Evolutionary conservation across 2,888 invertebrate species (phyloP).

Genomic region (Polymixis flavicincta): DNA sequence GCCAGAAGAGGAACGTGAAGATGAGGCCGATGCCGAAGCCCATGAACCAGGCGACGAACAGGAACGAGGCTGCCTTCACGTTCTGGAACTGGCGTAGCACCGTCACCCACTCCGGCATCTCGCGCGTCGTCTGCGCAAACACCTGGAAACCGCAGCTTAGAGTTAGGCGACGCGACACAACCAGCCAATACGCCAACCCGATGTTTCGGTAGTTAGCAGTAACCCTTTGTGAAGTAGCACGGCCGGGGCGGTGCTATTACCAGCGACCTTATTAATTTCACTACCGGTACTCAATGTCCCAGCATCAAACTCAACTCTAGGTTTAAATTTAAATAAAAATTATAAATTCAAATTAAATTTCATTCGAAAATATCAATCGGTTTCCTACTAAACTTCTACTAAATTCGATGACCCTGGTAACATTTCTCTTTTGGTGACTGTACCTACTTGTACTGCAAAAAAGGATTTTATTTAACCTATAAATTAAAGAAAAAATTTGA

Average conservation of each 20-base stretch:
- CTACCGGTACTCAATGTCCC: too few relatives aligned
- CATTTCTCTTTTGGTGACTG: too few relatives aligned
- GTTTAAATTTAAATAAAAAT: too few relatives aligned
- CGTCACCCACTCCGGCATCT: constrained; percentile 98
- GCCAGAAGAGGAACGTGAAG: constrained; percentile 99
- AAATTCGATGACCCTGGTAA: too few relatives aligned
- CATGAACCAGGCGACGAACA: constrained; percentile 99
- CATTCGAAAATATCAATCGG: too few relatives aligned
- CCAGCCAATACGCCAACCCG: background rate
- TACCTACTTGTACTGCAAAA: too few relatives aligned
- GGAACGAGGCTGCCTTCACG: constrained; percentile 97
- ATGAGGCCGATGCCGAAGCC: constrained; percentile 99
- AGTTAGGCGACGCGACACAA: background rate
- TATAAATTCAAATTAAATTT: too few relatives aligned
- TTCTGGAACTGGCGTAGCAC: constrained; percentile 97
- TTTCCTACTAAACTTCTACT: too few relatives aligned
- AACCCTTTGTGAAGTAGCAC: background rate
- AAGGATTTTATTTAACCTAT: too few relatives aligned
- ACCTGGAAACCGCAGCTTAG: constrained; percentile 84
- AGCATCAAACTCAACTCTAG: too few relatives aligned
- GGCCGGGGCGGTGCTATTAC: background rate
- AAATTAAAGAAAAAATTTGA: too few relatives aligned
- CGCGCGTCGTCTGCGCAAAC: constrained; percentile 97
- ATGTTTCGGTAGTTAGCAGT: background rate
- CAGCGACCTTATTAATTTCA: too few relatives aligned